Evolutionary conservation across 2,797 vertebrate genomes (phyloP).

Genomic region (Astyanax mexicanus): DNA sequence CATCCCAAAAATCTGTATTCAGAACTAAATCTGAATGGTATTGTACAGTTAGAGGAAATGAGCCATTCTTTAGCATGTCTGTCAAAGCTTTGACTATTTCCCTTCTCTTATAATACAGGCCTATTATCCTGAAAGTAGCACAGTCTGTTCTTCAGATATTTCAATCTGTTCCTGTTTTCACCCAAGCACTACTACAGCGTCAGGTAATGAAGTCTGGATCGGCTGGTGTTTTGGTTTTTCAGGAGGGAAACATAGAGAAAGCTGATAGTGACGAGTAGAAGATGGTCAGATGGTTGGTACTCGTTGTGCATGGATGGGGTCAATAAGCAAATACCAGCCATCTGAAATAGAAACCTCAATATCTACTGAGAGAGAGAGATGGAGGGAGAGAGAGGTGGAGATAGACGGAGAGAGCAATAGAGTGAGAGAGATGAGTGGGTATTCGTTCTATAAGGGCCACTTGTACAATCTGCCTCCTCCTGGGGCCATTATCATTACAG

Average conservation of each 20-base stretch:
- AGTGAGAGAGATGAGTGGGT: slow-evolving; percentile 52
- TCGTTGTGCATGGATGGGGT: slow-evolving; percentile 56
- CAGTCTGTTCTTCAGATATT: background rate
- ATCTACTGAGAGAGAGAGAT: slow-evolving; percentile 68
- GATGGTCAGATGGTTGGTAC: slow-evolving; percentile 39
- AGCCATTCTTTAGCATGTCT: too few relatives aligned
- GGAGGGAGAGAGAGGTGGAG: background rate
- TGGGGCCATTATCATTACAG: slow-evolving; percentile 40
- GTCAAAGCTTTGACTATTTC: too few relatives aligned
- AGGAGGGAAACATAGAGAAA: background rate
- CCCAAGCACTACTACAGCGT: background rate
- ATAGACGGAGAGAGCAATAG: too few relatives aligned
- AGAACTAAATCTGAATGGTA: background rate
- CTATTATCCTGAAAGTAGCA: background rate
- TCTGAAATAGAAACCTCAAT: slow-evolving; percentile 67
- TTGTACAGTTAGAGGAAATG: background rate
- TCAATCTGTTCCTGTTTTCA: background rate
- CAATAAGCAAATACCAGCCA: slow-evolving; percentile 67
- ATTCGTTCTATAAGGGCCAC: slow-evolving; percentile 57
- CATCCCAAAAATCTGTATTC: background rate
- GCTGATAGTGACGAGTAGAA: slow-evolving; percentile 20
- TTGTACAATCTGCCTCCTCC: slow-evolving; percentile 59
- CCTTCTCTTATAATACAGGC: background rate
- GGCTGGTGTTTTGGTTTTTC: background rate
- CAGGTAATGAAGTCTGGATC: background rate